Evolutionary conservation across 2,888 invertebrate genomes (phyloP).

Genomic region (Sarcophaga carnaria): DNA sequence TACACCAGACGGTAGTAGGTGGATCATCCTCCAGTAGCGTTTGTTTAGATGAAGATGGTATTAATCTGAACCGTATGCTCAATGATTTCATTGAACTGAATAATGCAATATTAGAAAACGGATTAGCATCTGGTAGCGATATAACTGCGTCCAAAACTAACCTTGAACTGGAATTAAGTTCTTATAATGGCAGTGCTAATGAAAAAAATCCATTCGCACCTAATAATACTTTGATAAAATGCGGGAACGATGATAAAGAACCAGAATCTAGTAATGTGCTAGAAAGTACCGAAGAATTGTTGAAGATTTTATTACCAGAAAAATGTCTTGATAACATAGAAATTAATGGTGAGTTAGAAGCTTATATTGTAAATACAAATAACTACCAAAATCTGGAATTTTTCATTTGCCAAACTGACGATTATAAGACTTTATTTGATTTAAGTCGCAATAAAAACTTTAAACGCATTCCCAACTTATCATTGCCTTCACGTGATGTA

Average conservation of each 20-base stretch:
- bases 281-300: constrained; percentile 17
- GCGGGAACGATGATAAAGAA: neutral
- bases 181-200: neutral
- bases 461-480: constrained; percentile 18
- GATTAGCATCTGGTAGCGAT: neutral
- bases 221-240: neutral
- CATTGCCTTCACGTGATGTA: constrained; percentile 44
- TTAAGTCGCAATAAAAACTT: constrained; percentile 60
- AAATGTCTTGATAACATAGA: constrained; percentile 56
- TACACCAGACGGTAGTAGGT: constrained; percentile 50
- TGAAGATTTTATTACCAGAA: constrained; percentile 47
- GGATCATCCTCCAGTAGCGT: neutral
- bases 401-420: constrained; percentile 66
- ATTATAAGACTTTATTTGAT: constrained; percentile 57
- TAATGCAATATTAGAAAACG: constrained; percentile 6
- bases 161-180: constrained; percentile 10
- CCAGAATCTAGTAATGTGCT: neutral
- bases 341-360: constrained; percentile 61
- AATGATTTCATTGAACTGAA: constrained; percentile 68
- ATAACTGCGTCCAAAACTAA: neutral
- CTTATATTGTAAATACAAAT: constrained; percentile 61
- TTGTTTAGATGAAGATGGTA: constrained; percentile 2
- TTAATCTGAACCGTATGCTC: constrained; percentile 32
- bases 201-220: neutral
- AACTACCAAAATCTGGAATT: constrained; percentile 62